Percentiles rank a stretch among this genome's conserved stretches.
Conservation (phyloP, 2,888 invertebrate species). For the Teleogryllus oceanicus region DNA sequence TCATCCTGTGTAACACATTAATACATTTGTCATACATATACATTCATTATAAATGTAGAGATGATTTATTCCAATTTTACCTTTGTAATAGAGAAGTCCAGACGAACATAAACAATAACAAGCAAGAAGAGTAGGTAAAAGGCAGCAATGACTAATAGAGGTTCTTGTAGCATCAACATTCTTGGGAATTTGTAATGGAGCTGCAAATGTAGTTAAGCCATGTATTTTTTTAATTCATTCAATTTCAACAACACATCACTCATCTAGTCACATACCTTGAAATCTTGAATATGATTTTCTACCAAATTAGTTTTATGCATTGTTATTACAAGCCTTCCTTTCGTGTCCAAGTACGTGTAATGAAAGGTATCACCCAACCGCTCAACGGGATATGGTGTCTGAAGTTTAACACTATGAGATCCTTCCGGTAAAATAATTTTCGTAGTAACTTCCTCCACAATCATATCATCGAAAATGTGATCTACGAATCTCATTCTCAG, state of each 20-base stretch:
- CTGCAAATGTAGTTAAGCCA: constrained; percentile 22
- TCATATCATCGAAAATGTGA: constrained; percentile 95
- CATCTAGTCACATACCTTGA: constrained; percentile 56
- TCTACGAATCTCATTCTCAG: constrained; percentile 93
- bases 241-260: neutral
- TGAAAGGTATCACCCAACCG: constrained; percentile 72
- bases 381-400: constrained; percentile 75
- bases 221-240: neutral
- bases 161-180: constrained; percentile 86
- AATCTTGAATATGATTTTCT: constrained; percentile 94
- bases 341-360: constrained; percentile 92
- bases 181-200: constrained; percentile 84
- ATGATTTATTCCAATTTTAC: constrained; percentile 35
- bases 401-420: constrained; percentile 72
- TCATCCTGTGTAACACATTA: constrained; percentile 47
- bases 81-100: constrained; percentile 87
- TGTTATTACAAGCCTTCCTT: constrained; percentile 84
- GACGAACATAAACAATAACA: constrained; percentile 88
- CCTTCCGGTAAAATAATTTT: constrained; percentile 94
- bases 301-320: constrained; percentile 82
- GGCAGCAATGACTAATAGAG: constrained; percentile 81
- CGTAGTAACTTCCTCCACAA: constrained; percentile 82
- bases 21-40: neutral
- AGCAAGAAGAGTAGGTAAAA: constrained; percentile 84
- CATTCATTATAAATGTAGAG: too few relatives aligned